Evolutionary conservation across 1,140 invertebrate species (phyloP), one percentile per base, ranked within the genome.

Genomic region (Zaprionus davidi): DNA sequence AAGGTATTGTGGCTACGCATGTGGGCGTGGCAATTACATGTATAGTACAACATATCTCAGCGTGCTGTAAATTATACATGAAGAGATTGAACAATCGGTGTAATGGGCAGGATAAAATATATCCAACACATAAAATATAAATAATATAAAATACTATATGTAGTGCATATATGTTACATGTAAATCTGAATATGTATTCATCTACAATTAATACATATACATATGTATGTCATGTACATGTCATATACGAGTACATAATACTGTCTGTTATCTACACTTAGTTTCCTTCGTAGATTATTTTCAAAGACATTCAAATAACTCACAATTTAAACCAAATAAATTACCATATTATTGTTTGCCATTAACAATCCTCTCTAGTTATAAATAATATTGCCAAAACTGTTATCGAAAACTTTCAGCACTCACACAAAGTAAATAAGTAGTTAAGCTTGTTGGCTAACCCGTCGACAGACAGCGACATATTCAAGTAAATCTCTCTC

Each of bases 11-110:
- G n/a, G 41, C n/a, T 17, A 46, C n/a, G 41, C n/a, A 5, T 46
- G 46, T 66, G 62, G 68, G 64, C 51, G 76, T 71, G 68, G 60
- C 60, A 57, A 64, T 75, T 71, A 75, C 72, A 63, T 51, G 24
- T 20, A 58, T 12, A 3, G 41, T 22, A 53, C 59, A 64, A 46
- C 53, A 58, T 31, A n/a, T 20, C 13, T 26, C 44, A 7, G 62
- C 12, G 20, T 44, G 55, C 66, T 76, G 71, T 71, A 73, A 82
- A 73, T 85, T 70, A 82, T 82, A 86, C 76, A 82, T 79, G 69
- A n/a, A 6, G 5, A 44, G 15, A 44, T 44, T 44, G 38, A 28
- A 28, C 26, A 6, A 28, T 28, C 1, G 26, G 26, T 7, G 6
- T 1, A 28, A 6, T 28, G 31, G 9, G 31, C 0, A 34, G 31